Base-by-base conservation (phyloP, 1,140 invertebrate genomes). In the Ips nitidus region DNA sequence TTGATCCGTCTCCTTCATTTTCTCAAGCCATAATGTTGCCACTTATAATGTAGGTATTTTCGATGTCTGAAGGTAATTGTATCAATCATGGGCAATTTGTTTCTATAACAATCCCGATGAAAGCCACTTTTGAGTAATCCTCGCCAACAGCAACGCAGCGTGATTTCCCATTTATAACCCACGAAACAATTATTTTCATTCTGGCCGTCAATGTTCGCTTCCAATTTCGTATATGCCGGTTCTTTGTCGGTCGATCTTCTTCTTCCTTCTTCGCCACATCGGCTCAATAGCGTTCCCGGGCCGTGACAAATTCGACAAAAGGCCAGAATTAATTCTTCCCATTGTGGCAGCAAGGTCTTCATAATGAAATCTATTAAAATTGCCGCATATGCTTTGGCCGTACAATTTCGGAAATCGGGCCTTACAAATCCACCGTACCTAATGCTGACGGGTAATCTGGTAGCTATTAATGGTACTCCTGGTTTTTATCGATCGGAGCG, bases 291-390 rank as follows among this genome's bases (percentile, higher is more conserved):
- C 37, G 37, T 41, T 52, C 61, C 22, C 39, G 47, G 36, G 3
- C 61, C 61, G 61, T 63, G 61, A 63, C 61, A 63, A 63, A 63
- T 63, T 41, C 39, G 38, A 52, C 61, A 63, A 63, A n/a, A 36
- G 61, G 61, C 7, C 47, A 41, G 61, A 63, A 63, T 63, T 63
- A 63, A 63, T 63, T 63, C 47, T 38, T 63, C 47, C 50, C 39
- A 52, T 63, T 63, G 47, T 63, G 61, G 50, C 42, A 63, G 61
- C 61, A 39, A 63, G 42, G 45, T 63, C 61, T 63, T 63, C 47
- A 63, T 52, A 63, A 63, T 63, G 42, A 52, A 63, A 63, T 63
- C 61, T 63, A 63, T 63, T 63, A 63, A 63, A 63, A 63, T 52
- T 63, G 45, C 61, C 6, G 61, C 61, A 53, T 52, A 63, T 63